Evolutionary conservation across 2,113 vertebrate genomes (phyloP), one percentile per base, ranked within the genome.

Genomic region (Rhadina sibilatrix): DNA sequence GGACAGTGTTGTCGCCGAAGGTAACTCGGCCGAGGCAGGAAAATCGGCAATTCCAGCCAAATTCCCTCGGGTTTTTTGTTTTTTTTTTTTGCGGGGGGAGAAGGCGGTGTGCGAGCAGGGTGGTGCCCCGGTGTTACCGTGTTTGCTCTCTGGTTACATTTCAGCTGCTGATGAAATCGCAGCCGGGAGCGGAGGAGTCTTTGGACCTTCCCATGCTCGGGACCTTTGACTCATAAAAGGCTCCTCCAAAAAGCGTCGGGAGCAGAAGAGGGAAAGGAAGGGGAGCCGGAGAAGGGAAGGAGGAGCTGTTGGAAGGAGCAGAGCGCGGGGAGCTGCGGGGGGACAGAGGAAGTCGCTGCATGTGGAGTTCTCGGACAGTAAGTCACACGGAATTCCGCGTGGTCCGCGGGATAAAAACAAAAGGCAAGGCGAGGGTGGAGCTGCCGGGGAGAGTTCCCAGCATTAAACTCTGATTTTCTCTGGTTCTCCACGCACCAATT

Each of bases 301-400:
- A 78, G 88, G 56, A 85, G 90, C 69, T 87, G 94, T 33, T 25
- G 28, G 78, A 42, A 81, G 85, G 92, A 96, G 91, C 89, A 25
- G 92, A 66, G 74, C 66, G 66, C 9, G 94, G 49, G 87, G 87
- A 88, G n/a, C 35, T 33, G 57, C 15, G 60, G 40, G 59, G 92
- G 79, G n/a, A 13, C 20, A 16, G 52, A 78, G 84, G 72, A 83
- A 75, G 94, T 11, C 44, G 93, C 97, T 97, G 96, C 27, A 94
- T 98, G 97, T 95, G 97, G 96, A 97, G 90, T 76, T 96, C 93
- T 82, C 15, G 93, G 96, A 96, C 96, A 97, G 98, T 97, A 95
- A 98, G 97, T 98, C 83, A 27, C 82, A 5, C n/a, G 94, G 85
- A 42, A 42, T 50, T 92, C 53, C 50, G 86, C 83, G 33, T 59